Evolutionary conservation across 2,888 invertebrate species (phyloP), one percentile per base, ranked within the genome.

Genomic region (Dasysyrphus tricinctus): DNA sequence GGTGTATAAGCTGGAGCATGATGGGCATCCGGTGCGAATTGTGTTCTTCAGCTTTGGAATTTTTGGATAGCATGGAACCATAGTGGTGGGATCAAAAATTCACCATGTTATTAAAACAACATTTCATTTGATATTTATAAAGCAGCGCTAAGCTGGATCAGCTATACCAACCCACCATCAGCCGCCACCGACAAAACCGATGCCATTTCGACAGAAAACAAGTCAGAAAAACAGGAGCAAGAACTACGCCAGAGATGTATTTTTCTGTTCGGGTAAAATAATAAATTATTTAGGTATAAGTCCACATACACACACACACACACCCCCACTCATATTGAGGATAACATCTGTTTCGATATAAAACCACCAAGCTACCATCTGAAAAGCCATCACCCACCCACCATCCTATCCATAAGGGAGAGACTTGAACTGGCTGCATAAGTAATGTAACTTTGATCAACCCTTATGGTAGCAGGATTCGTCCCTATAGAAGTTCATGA

Each of bases 111-210:
- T 86, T 86, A 86, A 86, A 86, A 86, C 75, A 86, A 86, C 86
- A 86, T 86, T 86, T 86, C 86, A 86, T 86, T 78, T 86, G 86
- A 86, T 79, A 86, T 86, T 86, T 86, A 86, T 86, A 86, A 86
- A 79, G 82, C 86, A 85, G 34, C 85, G 84, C 76, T 86, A 70
- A 82, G 86, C 79, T 78, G 74, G 59, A 51, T 84, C 63, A 78
- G 80, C 76, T 73, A 37, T 12, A 42, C 7, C 39, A 63, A 49
- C 37, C 47, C 14, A 67, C 65, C 32, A 49, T 34, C 47, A 39
- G n/a, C 37, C 19, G 14, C 39, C 16, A 34, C 51, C 74, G 24
- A 51, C 57, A 44, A 16, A 56, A 34, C 42, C 37, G 57, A 9
- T 67, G 49, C 56, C 57, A 44, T 65, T 47, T 77, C 32, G 49